Evolutionary conservation across 2,113 vertebrate genomes (phyloP).

Genomic region (Muntiacus reevesi): DNA sequence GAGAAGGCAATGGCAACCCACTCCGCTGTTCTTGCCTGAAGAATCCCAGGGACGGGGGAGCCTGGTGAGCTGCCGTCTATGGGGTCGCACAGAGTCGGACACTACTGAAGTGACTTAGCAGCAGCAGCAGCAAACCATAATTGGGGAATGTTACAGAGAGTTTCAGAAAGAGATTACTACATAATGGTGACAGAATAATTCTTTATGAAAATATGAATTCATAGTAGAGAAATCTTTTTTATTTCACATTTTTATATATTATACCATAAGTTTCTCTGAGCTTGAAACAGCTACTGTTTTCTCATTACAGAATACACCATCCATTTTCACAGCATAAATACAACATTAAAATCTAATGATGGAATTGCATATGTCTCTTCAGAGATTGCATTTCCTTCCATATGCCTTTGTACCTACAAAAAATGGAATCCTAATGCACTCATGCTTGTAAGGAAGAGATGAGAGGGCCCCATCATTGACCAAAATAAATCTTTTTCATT

Average conservation of each 20-base stretch:
- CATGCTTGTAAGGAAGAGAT: constrained; percentile 29
- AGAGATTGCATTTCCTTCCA: constrained; percentile 34
- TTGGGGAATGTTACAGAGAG: neutral
- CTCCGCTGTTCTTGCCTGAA: too few relatives aligned
- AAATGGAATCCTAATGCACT: constrained; percentile 45
- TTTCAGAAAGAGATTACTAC: neutral
- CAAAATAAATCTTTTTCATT: constrained; percentile 25
- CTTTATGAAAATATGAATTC: constrained; percentile 46
- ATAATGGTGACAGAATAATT: neutral
- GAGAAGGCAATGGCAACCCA: too few relatives aligned
- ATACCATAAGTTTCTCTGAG: neutral
- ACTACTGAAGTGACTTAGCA: too few relatives aligned
- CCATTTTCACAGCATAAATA: constrained; percentile 26
- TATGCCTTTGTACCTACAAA: constrained; percentile 59
- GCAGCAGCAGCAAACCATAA: neutral
- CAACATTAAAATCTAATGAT: constrained; percentile 34
- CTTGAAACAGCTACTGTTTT: constrained; percentile 52
- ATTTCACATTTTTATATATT: constrained; percentile 52
- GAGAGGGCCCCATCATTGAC: neutral
- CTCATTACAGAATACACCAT: constrained; percentile 32
- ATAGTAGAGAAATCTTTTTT: constrained; percentile 49
- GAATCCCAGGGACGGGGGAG: too few relatives aligned
- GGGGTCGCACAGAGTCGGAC: too few relatives aligned
- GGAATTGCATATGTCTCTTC: neutral
- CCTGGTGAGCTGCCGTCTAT: too few relatives aligned